Percentiles rank a stretch among this genome's conserved stretches.
Conservation (phyloP, 1,140 invertebrate species). For the Wiebesia pumilae region DNA sequence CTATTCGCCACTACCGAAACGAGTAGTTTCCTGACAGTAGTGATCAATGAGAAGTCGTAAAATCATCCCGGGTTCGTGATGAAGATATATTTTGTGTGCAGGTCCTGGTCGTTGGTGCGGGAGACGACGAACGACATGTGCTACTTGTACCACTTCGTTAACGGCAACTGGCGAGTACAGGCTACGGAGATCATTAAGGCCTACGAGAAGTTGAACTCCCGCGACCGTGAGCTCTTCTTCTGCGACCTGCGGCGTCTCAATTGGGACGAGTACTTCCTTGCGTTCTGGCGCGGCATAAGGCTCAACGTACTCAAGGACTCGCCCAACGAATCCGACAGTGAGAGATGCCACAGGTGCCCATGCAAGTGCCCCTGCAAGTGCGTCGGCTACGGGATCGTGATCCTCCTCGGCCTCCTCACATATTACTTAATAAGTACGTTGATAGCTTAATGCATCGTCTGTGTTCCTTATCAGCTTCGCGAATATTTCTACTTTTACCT, state of each 20-base stretch:
- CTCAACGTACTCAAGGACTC: conserved; percentile 64
- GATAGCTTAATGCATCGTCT: background rate
- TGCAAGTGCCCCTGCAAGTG: conserved; percentile 14
- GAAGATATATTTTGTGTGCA: background rate
- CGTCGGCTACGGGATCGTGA: background rate
- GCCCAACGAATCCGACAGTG: background rate
- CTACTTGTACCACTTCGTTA: conserved; percentile 75
- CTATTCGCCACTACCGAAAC: too few relatives aligned
- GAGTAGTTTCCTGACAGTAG: too few relatives aligned
- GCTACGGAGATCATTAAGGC: conserved; percentile 75
- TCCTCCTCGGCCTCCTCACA: background rate
- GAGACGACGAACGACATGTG: conserved; percentile 16
- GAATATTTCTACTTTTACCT: too few relatives aligned
- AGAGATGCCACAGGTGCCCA: background rate
- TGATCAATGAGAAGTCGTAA: too few relatives aligned
- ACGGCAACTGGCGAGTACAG: conserved; percentile 75
- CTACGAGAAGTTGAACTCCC: conserved; percentile 71
- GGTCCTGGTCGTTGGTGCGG: conserved; percentile 26
- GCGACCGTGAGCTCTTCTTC: conserved; percentile 78
- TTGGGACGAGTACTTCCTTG: conserved; percentile 78
- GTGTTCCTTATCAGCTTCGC: background rate
- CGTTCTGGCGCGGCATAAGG: conserved; percentile 77
- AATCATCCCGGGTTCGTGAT: background rate
- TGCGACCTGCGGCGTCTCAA: conserved; percentile 77
- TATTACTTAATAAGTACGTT: background rate